Percentiles rank a stretch among this genome's conserved stretches.
Conservation (phyloP, 2,888 invertebrate genomes). For the Rhamphomyia laevipes region DNA sequence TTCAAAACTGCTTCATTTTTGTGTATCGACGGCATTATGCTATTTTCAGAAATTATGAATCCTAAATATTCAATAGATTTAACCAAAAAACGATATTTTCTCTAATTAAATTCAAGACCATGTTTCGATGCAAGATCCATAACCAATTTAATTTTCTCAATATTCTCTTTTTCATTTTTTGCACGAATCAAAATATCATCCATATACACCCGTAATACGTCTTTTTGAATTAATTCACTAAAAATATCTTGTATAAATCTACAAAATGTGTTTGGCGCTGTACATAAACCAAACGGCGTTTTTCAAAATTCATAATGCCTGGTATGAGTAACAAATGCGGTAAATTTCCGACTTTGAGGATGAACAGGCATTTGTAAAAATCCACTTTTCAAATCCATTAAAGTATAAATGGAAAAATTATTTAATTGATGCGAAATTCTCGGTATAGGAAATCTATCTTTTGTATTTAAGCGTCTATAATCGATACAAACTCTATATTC, state of each 20-base stretch:
- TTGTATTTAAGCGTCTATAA: slow-evolving; percentile 13
- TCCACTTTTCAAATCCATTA: slow-evolving; percentile 23
- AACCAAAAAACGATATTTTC: slow-evolving; percentile 15
- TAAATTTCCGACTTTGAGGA: slow-evolving; percentile 18
- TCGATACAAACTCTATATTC: slow-evolving; percentile 18
- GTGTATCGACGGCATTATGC: slow-evolving; percentile 16
- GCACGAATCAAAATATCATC: slow-evolving; percentile 12
- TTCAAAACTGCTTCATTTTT: slow-evolving; percentile 18
- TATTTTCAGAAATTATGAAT: slow-evolving; percentile 11
- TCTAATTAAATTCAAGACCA: slow-evolving; percentile 12
- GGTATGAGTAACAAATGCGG: slow-evolving; percentile 24
- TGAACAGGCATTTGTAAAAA: slow-evolving; percentile 27
- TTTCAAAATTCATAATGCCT: slow-evolving; percentile 22
- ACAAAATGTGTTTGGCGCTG: slow-evolving; percentile 23
- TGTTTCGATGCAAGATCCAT: slow-evolving; percentile 7
- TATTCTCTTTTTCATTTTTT: slow-evolving; percentile 9
- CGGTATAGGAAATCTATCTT: slow-evolving; percentile 22
- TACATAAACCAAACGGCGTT: slow-evolving; percentile 31
- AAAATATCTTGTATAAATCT: slow-evolving; percentile 18
- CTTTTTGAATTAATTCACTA: slow-evolving; percentile 8
- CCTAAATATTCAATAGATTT: slow-evolving; percentile 14
- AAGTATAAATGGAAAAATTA: slow-evolving; percentile 21
- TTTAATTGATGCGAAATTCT: slow-evolving; percentile 24
- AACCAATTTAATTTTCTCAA: slow-evolving; percentile 10
- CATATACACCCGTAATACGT: slow-evolving; percentile 8